Conservation (phyloP, 2,888 invertebrate species). For the Mimas tiliae region DNA sequence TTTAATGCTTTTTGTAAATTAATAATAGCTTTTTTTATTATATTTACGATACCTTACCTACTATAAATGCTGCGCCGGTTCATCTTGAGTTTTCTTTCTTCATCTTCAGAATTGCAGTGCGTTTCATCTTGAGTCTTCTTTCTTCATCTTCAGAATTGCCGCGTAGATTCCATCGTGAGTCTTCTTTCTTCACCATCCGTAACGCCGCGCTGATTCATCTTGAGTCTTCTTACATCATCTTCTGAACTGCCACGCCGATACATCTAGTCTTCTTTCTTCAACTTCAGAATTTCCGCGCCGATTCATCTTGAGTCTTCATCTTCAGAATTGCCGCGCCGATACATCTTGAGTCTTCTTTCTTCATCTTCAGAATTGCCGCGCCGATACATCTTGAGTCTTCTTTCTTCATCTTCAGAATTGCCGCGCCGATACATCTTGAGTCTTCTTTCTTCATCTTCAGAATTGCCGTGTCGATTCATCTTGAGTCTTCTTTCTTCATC, state of each 20-base stretch:
- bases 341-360: slow-evolving; percentile 16
- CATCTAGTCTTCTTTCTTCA: slow-evolving; percentile 14
- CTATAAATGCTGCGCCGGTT: neutral
- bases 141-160: slow-evolving; percentile 26
- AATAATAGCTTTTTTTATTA: too few species aligned
- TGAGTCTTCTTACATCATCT: slow-evolving; percentile 26
- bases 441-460: slow-evolving; percentile 23
- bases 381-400: neutral
- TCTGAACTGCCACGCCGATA: neutral
- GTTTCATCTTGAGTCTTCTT: slow-evolving; percentile 27
- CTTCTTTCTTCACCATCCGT: slow-evolving; percentile 16
- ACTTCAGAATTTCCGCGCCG: neutral
- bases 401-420: neutral
- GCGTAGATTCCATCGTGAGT: neutral
- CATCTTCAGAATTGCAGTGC: slow-evolving; percentile 10
- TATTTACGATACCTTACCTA: too few species aligned
- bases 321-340: slow-evolving; percentile 12
- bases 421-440: neutral
- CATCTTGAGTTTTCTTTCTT: slow-evolving; percentile 25
- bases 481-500: slow-evolving; percentile 14
- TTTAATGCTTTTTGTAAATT: too few species aligned
- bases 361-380: neutral
- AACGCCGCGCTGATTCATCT: neutral
- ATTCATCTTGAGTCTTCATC: slow-evolving; percentile 25
- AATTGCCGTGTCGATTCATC: slow-evolving; percentile 5